These are phyloP conservation scores for Neelides sp. DNA, from an alignment of 1,140 invertebrate genomes.

Conservation along the genomic window DNA sequence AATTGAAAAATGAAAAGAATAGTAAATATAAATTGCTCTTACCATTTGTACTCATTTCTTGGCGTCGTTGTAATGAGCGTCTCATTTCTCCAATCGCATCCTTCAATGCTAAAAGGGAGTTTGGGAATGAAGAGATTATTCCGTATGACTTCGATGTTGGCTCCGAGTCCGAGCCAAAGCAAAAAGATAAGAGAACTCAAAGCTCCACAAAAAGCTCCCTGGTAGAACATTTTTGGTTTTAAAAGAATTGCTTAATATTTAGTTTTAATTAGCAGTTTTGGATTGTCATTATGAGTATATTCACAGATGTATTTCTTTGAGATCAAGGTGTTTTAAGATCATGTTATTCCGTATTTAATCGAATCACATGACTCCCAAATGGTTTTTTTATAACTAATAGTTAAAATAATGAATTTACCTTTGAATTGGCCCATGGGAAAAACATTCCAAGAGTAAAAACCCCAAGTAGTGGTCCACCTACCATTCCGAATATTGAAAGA, in stretches of 20 bases:
- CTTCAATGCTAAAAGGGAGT: slow-evolving; percentile 52
- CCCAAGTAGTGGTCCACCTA: slow-evolving; percentile 54
- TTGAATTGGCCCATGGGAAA: slow-evolving; percentile 67
- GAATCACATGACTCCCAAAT: no score
- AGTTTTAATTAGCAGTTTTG: no score
- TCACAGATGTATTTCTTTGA: no score
- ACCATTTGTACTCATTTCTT: no score
- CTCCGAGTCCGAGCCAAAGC: slow-evolving; percentile 73
- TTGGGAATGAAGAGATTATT: slow-evolving; percentile 48
- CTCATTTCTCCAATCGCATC: slow-evolving; percentile 40
- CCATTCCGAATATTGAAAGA: slow-evolving; percentile 25
- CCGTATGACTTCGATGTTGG: slow-evolving; percentile 55
- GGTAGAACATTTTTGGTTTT: slow-evolving; percentile 30
- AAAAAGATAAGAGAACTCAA: slow-evolving; percentile 53
- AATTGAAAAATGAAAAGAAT: no score
- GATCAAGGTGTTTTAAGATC: no score
- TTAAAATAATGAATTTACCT: slow-evolving; percentile 41
- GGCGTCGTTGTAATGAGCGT: not conserved
- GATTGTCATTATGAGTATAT: no score
- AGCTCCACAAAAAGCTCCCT: slow-evolving; percentile 68
- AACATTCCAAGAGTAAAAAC: slow-evolving; percentile 79
- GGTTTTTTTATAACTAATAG: no score
- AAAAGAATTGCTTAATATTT: not conserved
- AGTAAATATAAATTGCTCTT: no score
- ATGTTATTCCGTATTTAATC: no score